phyloP scores from a whole-genome alignment of 1,140 invertebrate species.

The Thaumetopoea pityocampa region DNA sequence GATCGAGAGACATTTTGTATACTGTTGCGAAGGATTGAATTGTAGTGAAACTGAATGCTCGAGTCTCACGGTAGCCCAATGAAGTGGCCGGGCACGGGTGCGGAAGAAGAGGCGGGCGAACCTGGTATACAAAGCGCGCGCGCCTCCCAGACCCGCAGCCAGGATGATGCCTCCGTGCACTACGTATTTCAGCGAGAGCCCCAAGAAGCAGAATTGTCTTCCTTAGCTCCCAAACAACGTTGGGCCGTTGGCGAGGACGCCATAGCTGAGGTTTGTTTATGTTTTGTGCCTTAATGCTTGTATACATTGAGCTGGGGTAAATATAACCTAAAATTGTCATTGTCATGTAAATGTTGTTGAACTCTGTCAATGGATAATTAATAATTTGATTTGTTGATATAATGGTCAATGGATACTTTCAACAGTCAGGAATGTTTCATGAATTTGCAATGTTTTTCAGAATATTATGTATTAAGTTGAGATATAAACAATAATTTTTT shows the following conservation, averaged over 20 bases:
- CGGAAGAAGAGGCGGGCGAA: conserved; percentile 71
- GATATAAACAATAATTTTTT: conserved; percentile 26
- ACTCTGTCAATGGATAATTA: background rate
- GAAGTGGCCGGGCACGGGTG: conserved; percentile 74
- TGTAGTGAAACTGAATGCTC: conserved; percentile 73
- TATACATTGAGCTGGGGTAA: too few relatives aligned
- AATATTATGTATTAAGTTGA: too few relatives aligned
- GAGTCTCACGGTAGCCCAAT: conserved; percentile 75
- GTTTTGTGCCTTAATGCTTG: conserved; percentile 2
- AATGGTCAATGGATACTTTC: background rate
- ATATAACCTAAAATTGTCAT: conserved; percentile 45
- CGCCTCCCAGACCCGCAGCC: conserved; percentile 76
- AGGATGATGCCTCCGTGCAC: conserved; percentile 91
- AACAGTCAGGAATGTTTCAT: too few relatives aligned
- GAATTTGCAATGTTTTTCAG: too few relatives aligned
- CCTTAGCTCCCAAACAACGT: conserved; percentile 82
- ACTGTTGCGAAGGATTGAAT: conserved; percentile 45
- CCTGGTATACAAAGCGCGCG: conserved; percentile 59
- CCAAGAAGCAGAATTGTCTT: conserved; percentile 83
- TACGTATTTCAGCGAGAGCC: conserved; percentile 91
- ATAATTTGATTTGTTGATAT: background rate
- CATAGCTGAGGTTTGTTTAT: conserved; percentile 80
- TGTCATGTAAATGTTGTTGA: conserved; percentile 1
- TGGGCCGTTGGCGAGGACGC: conserved; percentile 90
- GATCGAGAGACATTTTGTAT: conserved; percentile 43